phyloP scores from a whole-genome alignment of 2,113 vertebrate species.

The Tamias sibiricus region DNA sequence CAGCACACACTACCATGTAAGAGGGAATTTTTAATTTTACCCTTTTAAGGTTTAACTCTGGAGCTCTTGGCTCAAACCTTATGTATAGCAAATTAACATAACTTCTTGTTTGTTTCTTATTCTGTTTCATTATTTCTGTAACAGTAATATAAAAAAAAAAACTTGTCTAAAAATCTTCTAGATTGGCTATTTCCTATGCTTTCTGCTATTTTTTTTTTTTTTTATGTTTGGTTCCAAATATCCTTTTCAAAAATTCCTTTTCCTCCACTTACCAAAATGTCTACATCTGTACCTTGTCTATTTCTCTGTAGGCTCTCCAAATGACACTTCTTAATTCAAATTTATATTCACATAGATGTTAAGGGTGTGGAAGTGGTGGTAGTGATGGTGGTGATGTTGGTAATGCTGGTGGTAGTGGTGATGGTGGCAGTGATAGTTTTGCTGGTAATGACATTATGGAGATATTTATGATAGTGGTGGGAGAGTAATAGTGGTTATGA shows the following conservation, averaged over 20 bases:
- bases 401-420: too few relatives aligned
- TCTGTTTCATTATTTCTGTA: not conserved
- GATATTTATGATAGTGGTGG: not conserved
- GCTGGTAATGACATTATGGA: too few relatives aligned
- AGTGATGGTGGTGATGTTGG: too few relatives aligned
- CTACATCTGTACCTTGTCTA: not conserved
- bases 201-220: not conserved
- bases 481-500: not conserved
- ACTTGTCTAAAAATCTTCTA: not conserved
- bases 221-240: not conserved
- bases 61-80: not conserved
- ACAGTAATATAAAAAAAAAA: not conserved
- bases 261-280: not conserved
- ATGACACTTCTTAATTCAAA: not conserved
- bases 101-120: not conserved
- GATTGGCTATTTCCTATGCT: not conserved
- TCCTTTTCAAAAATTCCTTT: not conserved
- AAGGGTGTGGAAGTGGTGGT: not conserved
- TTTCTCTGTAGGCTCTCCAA: not conserved
- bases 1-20: not conserved
- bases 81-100: not conserved
- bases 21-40: not conserved
- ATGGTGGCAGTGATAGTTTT: too few relatives aligned
- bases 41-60: not conserved
- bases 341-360: not conserved